Percentiles rank a stretch among this genome's conserved stretches.
Conservation (phyloP, 2,113 vertebrate genomes). For the Sylvilagus bachmani region DNA sequence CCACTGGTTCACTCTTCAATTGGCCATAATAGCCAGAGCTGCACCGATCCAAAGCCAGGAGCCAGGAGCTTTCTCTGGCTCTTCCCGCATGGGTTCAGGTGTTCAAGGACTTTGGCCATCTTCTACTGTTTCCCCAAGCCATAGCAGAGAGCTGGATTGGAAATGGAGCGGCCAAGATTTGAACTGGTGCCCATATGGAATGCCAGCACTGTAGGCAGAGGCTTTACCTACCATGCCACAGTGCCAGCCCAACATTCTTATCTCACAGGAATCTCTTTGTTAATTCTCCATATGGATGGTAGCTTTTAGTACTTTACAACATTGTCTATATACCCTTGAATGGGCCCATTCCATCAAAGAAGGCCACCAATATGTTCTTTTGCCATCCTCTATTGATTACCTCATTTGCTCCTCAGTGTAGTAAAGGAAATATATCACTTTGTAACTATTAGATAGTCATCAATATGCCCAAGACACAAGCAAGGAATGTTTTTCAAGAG, state of each 20-base stretch:
- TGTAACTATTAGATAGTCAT: not conserved
- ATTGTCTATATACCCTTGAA: not conserved
- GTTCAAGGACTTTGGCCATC: too few relatives aligned
- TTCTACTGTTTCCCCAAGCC: too few relatives aligned
- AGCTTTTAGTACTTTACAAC: not conserved
- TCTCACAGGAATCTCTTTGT: not conserved
- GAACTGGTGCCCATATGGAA: too few relatives aligned
- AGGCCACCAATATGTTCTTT: not conserved
- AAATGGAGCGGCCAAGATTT: too few relatives aligned
- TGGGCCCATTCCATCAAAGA: not conserved
- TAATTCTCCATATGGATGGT: constrained; percentile 9
- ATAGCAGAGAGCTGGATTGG: too few relatives aligned
- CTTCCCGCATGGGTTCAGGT: too few relatives aligned
- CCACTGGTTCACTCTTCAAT: too few relatives aligned
- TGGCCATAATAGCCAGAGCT: too few relatives aligned
- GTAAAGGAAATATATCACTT: not conserved
- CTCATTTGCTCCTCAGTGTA: not conserved
- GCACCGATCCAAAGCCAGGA: too few relatives aligned
- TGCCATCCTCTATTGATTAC: not conserved
- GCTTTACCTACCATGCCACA: not conserved
- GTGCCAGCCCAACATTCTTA: not conserved
- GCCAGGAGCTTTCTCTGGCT: too few relatives aligned
- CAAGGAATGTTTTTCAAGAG: constrained; percentile 22
- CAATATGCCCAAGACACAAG: not conserved
- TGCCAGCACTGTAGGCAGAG: too few relatives aligned